phyloP scores from a whole-genome alignment of 2,888 invertebrate species.

The Dione vanillae region DNA sequence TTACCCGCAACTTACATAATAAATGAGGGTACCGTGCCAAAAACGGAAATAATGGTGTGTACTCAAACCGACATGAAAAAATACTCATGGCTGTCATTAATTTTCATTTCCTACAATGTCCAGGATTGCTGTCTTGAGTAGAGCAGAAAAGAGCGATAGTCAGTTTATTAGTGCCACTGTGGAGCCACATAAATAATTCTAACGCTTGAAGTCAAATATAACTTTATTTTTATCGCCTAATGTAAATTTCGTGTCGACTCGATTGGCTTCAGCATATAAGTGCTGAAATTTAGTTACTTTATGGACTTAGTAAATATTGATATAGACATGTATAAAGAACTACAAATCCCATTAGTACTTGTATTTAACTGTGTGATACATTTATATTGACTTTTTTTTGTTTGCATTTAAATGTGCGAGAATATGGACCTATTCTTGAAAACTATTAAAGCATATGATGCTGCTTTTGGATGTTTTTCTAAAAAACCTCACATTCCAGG shows the following conservation, averaged over 20 bases:
- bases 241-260: conserved; percentile 27
- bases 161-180: conserved; percentile 44
- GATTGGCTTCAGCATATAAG: background rate
- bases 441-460: no score
- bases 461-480: no score
- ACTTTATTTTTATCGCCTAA: conserved; percentile 38
- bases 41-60: conserved; percentile 81
- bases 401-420: no score
- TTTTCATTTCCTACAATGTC: conserved; percentile 80
- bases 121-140: conserved; percentile 76
- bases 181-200: conserved; percentile 40
- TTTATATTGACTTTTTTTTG: no score
- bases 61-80: conserved; percentile 83
- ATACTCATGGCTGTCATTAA: conserved; percentile 80
- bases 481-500: no score
- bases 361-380: no score
- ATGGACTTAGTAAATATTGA: no score
- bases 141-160: conserved; percentile 52
- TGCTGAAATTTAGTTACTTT: background rate
- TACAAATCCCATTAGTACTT: background rate
- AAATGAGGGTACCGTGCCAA: conserved; percentile 78
- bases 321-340: no score
- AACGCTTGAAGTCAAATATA: conserved; percentile 32
- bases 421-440: no score
- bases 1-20: conserved; percentile 75